Base-by-base conservation (phyloP, 2,113 vertebrate species). In the Paramormyrops kingsleyae region DNA sequence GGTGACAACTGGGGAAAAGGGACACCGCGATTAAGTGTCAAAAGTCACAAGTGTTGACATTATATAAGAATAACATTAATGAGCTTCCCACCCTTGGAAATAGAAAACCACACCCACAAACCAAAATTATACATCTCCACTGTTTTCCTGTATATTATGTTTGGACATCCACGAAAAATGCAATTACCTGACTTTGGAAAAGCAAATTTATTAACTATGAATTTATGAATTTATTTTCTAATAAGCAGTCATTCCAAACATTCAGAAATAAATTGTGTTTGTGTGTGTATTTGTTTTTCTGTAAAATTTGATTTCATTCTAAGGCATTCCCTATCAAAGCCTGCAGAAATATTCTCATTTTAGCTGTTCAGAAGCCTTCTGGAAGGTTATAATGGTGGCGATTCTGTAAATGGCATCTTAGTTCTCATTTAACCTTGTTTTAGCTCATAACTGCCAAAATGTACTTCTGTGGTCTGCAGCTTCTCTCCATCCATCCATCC, bases 101-200 rank as follows among this genome's bases (percentile, higher is more conserved):
- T 3, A 91, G 94, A 93, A 94, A 92, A 91, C 42, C 42, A 85
- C 80, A 49, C 83, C 39, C 92, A 93, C 66, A 5, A 90, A 89
- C 70, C 91, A 90, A 91, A 92, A 92, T 94, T 92, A 93, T 94
- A 94, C 90, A 91, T 92, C 91, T 90, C 92, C 93, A 94, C 94
- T 93, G 93, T 94, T 94, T 88, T 91, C 91, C 88, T 92, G 89
- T 90, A 87, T 66, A 94, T 92, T 92, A 91, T 92, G 56, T 93
- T 95, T 95, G 95, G 95, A 95, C 62, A 70, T 50, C 88, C 91
- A 94, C 95, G 94, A 95, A 95, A 92, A 95, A 95, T 90, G 92
- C 94, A 94, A 95, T 95, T 95, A 95, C 92, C 85, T 92, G 92
- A 91, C 92, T 95, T 95, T 93, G 92, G 94, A 86, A 42, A 90